These are phyloP conservation scores for Sebastes paucispinis DNA, from an alignment of 2,797 vertebrate genomes.

Conservation along the genomic window DNA sequence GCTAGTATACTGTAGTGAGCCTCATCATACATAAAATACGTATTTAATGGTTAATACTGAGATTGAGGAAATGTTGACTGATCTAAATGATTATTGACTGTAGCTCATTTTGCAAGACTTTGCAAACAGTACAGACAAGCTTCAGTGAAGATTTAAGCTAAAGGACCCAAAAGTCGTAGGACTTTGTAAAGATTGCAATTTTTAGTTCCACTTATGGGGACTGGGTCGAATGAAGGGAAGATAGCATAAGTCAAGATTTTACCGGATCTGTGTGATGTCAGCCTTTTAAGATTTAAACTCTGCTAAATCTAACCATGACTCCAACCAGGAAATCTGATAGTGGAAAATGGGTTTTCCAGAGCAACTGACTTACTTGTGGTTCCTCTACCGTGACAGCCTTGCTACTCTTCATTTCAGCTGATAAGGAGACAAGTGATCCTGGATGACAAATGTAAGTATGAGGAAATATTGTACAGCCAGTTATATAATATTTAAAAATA, in stretches of 20 bases:
- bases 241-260: background rate
- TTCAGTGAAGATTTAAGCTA: background rate
- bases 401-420: slow-evolving; percentile 18
- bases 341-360: slow-evolving; percentile 44
- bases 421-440: slow-evolving; percentile 22
- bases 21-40: background rate
- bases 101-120: background rate
- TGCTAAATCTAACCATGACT: slow-evolving; percentile 7
- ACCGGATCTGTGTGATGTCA: slow-evolving; percentile 17
- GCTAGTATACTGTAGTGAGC: background rate
- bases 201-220: background rate
- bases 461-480: background rate
- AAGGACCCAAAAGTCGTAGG: background rate
- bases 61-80: background rate
- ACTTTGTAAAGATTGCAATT: background rate
- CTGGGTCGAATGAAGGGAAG: background rate
- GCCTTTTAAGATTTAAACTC: slow-evolving; percentile 3
- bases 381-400: background rate
- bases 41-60: background rate
- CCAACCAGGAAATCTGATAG: slow-evolving; percentile 23
- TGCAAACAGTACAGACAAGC: background rate
- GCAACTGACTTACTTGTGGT: background rate
- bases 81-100: background rate
- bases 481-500: background rate
- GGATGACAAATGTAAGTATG: background rate